Conservation (phyloP, 2,888 invertebrate species). For the Deilephila porcellus region DNA sequence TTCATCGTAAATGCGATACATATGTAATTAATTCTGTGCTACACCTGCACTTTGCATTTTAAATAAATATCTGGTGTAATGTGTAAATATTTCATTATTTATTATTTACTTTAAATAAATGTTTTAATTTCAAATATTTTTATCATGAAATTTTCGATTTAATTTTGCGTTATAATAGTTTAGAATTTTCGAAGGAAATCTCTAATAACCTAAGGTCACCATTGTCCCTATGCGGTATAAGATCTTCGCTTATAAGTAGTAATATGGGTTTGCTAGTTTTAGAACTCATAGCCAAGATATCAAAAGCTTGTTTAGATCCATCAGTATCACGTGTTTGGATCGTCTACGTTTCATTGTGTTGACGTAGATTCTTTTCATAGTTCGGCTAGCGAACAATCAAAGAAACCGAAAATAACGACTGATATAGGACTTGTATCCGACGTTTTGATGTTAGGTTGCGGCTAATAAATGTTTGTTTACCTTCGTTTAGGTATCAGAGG, state of each 20-base stretch:
- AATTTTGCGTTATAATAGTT: background rate
- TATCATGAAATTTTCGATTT: too few relatives aligned
- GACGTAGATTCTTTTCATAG: slow-evolving; percentile 32
- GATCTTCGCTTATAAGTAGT: slow-evolving; percentile 2
- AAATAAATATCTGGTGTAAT: background rate
- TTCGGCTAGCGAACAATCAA: slow-evolving; percentile 1
- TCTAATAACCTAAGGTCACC: background rate
- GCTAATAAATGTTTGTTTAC: slow-evolving; percentile 20
- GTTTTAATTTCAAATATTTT: background rate
- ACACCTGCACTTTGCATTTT: slow-evolving; percentile 7
- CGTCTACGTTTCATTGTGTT: slow-evolving; percentile 24
- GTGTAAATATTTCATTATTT: background rate
- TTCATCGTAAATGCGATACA: slow-evolving; percentile 22
- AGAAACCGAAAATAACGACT: slow-evolving; percentile 25
- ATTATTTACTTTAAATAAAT: background rate
- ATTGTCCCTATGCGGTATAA: background rate
- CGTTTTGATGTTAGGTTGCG: slow-evolving; percentile 24
- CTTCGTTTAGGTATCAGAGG: background rate
- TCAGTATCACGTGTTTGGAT: slow-evolving; percentile 3
- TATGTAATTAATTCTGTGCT: slow-evolving; percentile 6
- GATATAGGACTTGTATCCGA: slow-evolving; percentile 26
- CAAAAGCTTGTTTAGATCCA: slow-evolving; percentile 8
- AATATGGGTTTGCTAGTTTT: background rate
- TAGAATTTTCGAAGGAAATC: too few relatives aligned
- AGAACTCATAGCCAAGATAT: background rate